These are phyloP conservation scores for Lapara coniferarum DNA, from an alignment of 2,888 invertebrate species.

Conservation along the genomic window DNA sequence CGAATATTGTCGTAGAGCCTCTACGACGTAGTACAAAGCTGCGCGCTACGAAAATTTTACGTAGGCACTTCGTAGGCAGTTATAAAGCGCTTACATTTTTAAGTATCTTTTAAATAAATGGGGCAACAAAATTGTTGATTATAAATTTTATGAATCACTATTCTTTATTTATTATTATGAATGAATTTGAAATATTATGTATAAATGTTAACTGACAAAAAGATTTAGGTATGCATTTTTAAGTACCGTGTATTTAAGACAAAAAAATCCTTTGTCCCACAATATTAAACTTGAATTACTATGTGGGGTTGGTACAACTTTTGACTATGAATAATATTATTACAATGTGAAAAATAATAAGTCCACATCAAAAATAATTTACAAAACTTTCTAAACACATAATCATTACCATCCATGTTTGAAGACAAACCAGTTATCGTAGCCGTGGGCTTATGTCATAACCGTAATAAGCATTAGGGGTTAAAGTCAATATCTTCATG, in stretches of 20 bases:
- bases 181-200: neutral
- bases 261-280: too few species aligned
- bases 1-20: slow-evolving; percentile 4
- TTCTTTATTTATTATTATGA: neutral
- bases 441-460: neutral
- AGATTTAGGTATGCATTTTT: too few species aligned
- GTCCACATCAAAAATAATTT: too few species aligned
- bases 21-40: slow-evolving; percentile 16
- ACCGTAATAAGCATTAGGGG: neutral
- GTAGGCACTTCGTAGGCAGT: slow-evolving; percentile 12
- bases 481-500: slow-evolving; percentile 5
- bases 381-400: too few species aligned
- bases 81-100: neutral
- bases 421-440: neutral
- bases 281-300: too few species aligned
- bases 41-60: slow-evolving; percentile 6
- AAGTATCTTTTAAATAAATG: slow-evolving; percentile 1
- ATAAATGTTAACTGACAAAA: too few species aligned
- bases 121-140: neutral
- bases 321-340: too few species aligned
- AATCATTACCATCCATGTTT: too few species aligned
- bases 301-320: too few species aligned
- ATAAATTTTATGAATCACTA: neutral
- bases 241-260: too few species aligned
- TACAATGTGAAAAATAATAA: too few species aligned